Base-by-base conservation (phyloP, 2,888 invertebrate species). In the Atethmia centrago region DNA sequence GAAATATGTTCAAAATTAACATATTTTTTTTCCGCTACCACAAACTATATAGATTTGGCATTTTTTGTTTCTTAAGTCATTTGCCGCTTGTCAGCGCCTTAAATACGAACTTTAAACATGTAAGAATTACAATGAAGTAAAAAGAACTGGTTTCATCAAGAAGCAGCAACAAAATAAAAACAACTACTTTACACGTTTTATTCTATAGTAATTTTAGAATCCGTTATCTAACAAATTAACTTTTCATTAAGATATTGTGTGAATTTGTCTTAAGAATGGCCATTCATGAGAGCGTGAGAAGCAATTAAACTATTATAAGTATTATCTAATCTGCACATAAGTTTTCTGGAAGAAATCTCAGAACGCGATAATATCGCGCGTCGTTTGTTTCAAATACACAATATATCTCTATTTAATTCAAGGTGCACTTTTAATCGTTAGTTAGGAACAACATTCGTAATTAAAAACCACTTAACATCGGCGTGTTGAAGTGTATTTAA, bases 231-330 rank as follows among this genome's bases (percentile, higher is more conserved):
- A 28, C 28, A 28, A 28, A 28, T 28, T 55, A 55, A 28, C 28
- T 55, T 28, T 55, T 55, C 19, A 55, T 55, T 19, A n/a, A 68
- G 58, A 56, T 71, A 16, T 3, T 47, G n/a, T 72, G 61, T 61
- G 71, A 71, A 28, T 42, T 71, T n/a, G 7, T 71, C 47, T 16
- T n/a, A 47, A 16, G 21, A 56, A 21, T 71, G 7, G 25, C 21
- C 21, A 47, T 47, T 64, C 49, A 64, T 49, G n/a, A 63, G 5
- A n/a, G 7, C n/a, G 49, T 64, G 63, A 14, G 49, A 64, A 49
- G 5, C 63, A 63, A 1, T 28, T 28, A 8, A 61, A 42, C 25
- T 63, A 21, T 12, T 63, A 21, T 12, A 62, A 7, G 12, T 21
- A 62, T 61, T 28, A 62, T 25, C 19, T 28, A 36, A 9, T 59